A percentile compares a stretch with the other conserved stretches of the same genome.
Conservation (phyloP, 2,113 vertebrate species). For the Bubo blakistoni region DNA sequence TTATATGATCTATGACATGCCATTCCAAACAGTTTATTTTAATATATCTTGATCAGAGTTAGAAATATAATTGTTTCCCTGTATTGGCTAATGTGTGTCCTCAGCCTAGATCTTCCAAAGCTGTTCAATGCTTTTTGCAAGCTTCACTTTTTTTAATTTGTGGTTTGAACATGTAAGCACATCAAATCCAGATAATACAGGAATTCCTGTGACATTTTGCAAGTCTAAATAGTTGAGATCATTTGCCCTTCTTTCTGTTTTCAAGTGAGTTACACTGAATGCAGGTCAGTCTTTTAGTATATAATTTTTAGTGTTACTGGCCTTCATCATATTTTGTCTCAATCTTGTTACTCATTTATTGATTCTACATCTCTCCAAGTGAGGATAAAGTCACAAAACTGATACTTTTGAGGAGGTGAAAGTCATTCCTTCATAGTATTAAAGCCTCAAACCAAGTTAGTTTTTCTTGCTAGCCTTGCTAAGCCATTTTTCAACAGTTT, state of each 20-base stretch:
- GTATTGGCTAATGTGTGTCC: neutral
- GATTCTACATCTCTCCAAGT: neutral
- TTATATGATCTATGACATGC: neutral
- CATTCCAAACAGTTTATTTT: neutral
- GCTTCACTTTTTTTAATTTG: neutral
- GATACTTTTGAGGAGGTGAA: neutral
- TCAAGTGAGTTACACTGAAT: neutral
- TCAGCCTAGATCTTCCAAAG: neutral
- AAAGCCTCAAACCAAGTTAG: neutral
- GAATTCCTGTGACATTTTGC: neutral
- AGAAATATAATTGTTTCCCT: neutral
- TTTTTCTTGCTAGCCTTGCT: neutral
- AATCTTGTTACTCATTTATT: neutral
- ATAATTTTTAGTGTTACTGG: neutral
- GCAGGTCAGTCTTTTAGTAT: neutral
- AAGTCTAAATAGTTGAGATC: neutral
- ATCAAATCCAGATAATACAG: neutral
- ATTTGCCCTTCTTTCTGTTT: neutral
- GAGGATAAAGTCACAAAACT: neutral
- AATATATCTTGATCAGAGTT: neutral
- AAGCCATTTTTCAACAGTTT: neutral
- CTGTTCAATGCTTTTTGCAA: neutral
- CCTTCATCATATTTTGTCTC: neutral
- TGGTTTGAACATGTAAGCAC: neutral
- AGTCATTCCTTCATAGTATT: neutral